Evolutionary conservation across 2,797 vertebrate genomes (phyloP), one percentile per base, ranked within the genome.

Genomic region (Leptoclinus maculatus): DNA sequence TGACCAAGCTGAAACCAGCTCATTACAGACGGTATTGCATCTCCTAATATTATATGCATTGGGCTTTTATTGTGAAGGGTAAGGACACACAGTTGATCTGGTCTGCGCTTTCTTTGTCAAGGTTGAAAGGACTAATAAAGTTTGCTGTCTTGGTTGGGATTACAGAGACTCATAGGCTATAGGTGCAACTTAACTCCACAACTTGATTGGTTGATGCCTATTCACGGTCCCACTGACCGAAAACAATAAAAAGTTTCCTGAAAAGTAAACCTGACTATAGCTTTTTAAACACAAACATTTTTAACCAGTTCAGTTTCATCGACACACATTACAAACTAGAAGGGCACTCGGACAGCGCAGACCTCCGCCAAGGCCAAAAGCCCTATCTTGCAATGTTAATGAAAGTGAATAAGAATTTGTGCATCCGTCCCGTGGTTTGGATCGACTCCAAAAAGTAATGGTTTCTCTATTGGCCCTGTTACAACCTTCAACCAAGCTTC

Each of bases 1-100:
- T 58, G 69, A 76, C 29, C 6, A 53, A 65, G 69, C 62, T 36
- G 43, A 57, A 58, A 73, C 29, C 36, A 68, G 57, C 71, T 87
- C 82, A 81, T 80, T 85, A 84, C 71, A 59, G 25, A 75, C 29
- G 23, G 39, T 41, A 62, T 34, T 49, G 49, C 49, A 39, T 59
- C 39, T 60, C 51, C 27, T 29, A 29, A 29, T 29, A 29, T 29
- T 29, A 29, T 43, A 43, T 43, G 5, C 14, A 14, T 16, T 2
- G 41, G 41, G 41, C 41, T 43, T 43, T 43, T 43, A 43, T 43
- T 14, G 16, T 43, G 14, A 43, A 43, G 17, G 13, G 39, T 41
- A 12, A 41, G 39, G n/a, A n/a, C n/a, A n/a, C n/a, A n/a, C 36
- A 10, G 36, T 38, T 38, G 10, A 38, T 38, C 10, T 36, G 36